A percentile compares a stretch with the other conserved stretches of the same genome.
Evolutionary conservation across 2,888 invertebrate genomes (phyloP).

Genomic region (Meteorus colon): DNA sequence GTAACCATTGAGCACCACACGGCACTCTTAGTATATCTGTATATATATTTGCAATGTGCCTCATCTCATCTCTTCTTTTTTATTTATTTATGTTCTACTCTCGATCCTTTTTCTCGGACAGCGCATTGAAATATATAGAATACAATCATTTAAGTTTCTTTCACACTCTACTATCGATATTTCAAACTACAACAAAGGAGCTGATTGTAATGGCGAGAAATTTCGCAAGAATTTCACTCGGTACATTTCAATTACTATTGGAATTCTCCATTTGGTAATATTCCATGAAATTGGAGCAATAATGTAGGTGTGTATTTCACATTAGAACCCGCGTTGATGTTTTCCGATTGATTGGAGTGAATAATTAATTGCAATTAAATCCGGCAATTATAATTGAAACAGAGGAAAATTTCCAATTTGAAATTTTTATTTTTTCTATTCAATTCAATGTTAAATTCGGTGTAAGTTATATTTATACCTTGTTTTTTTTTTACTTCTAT

Average conservation of each 20-base stretch:
- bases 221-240: neutral
- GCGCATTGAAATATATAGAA: neutral
- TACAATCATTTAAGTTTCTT: neutral
- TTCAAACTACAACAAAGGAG: neutral
- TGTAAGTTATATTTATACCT: too few species aligned
- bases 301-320: neutral
- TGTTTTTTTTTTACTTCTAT: neutral
- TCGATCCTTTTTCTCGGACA: conserved; percentile 3
- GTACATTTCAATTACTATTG: neutral
- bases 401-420: neutral
- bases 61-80: conserved; percentile 4
- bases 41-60: neutral
- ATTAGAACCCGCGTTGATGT: neutral
- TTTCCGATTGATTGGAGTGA: neutral
- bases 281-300: neutral
- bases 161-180: neutral
- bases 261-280: neutral
- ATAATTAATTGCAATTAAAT: neutral
- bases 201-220: neutral
- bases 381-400: neutral
- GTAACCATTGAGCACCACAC: conserved; percentile 43
- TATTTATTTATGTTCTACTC: neutral
- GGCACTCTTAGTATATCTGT: conserved; percentile 20
- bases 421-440: neutral
- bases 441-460: too few species aligned